A percentile compares a stretch with the other conserved stretches of the same genome.
phyloP scores from a whole-genome alignment of 2,797 vertebrate genomes.

The Urocyon cinereoargenteus region DNA sequence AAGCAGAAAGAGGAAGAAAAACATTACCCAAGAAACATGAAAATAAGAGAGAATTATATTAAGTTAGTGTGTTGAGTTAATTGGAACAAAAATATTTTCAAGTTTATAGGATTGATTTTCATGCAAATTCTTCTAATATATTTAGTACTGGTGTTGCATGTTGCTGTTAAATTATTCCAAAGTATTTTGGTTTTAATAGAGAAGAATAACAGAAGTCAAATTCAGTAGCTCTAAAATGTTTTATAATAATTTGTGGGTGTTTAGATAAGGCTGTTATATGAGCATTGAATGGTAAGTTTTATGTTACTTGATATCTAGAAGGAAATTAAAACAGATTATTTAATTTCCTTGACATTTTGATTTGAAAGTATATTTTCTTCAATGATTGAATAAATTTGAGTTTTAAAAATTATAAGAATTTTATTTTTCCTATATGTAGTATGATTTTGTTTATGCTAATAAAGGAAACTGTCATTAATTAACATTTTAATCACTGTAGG shows the following conservation, averaged over 20 bases:
- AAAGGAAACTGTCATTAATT: slow-evolving; percentile 81
- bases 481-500: slow-evolving; percentile 84
- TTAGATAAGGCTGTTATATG: background rate
- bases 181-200: slow-evolving; percentile 9
- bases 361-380: slow-evolving; percentile 46
- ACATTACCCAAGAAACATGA: background rate
- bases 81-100: slow-evolving; percentile 50
- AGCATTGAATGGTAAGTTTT: background rate
- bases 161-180: background rate
- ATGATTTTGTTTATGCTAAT: slow-evolving; percentile 81
- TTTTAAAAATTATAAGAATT: slow-evolving; percentile 48
- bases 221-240: background rate
- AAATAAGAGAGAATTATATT: background rate
- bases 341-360: background rate
- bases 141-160: background rate
- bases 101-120: background rate
- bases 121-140: slow-evolving; percentile 33
- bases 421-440: slow-evolving; percentile 59
- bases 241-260: background rate
- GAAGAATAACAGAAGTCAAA: background rate
- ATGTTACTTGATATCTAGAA: background rate
- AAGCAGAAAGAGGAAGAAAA: background rate
- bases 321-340: slow-evolving; percentile 30
- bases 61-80: background rate
- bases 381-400: slow-evolving; percentile 44